These are phyloP conservation scores for Leptinotarsa texana DNA, from an alignment of 1,140 invertebrate genomes.

Conservation along the genomic window DNA sequence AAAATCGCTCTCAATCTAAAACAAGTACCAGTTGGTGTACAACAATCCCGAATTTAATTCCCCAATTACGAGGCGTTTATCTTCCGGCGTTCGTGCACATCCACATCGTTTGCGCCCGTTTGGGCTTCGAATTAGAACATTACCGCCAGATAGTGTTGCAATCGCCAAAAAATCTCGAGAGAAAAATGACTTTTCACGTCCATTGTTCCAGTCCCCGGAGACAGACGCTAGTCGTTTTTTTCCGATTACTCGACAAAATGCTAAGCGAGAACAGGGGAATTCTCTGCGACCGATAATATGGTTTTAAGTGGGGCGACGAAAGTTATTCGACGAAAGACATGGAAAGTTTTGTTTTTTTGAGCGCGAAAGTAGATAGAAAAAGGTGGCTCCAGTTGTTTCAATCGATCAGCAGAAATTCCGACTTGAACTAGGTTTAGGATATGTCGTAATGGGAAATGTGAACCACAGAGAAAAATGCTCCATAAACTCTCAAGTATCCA, in stretches of 20 bases:
- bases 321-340: neutral
- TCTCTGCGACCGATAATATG: neutral
- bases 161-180: conserved; percentile 29
- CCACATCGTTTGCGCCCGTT: conserved; percentile 22
- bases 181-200: conserved; percentile 30
- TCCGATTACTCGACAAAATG: conserved; percentile 21
- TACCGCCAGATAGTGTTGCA: conserved; percentile 32
- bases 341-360: too few species aligned
- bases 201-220: conserved; percentile 26
- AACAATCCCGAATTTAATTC: conserved; percentile 17
- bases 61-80: conserved; percentile 28
- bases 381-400: too few species aligned
- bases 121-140: conserved; percentile 29
- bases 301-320: conserved; percentile 2
- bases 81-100: conserved; percentile 21
- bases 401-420: too few species aligned
- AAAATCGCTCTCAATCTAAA: neutral
- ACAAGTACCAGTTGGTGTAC: neutral
- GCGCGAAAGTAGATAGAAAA: too few species aligned
- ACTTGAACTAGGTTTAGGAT: too few species aligned
- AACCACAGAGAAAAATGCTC: too few species aligned
- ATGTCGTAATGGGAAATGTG: too few species aligned
- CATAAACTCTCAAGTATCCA: too few species aligned
- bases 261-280: conserved; percentile 14
- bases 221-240: conserved; percentile 7